A percentile compares a stretch with the other conserved stretches of the same genome.
Conservation (phyloP, 2,797 vertebrate genomes). For the Gephyroberyx darwinii region DNA sequence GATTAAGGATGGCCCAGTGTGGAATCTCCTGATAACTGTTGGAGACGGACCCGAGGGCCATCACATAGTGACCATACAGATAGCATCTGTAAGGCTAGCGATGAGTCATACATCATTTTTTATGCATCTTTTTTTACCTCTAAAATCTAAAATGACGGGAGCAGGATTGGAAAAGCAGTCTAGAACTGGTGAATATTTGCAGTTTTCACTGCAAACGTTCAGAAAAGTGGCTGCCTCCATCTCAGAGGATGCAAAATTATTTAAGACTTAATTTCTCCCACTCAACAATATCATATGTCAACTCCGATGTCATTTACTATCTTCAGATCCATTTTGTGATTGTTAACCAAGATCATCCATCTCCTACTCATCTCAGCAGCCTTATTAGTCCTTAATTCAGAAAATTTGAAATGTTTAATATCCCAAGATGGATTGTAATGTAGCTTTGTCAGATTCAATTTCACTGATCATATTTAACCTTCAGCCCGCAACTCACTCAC, state of each 20-base stretch:
- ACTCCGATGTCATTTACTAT: slow-evolving; percentile 70
- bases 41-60: slow-evolving; percentile 22
- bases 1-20: slow-evolving; percentile 35
- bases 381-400: slow-evolving; percentile 84
- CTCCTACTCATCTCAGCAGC: slow-evolving; percentile 77
- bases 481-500: slow-evolving; percentile 75
- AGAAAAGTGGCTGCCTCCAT: slow-evolving; percentile 31
- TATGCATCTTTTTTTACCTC: too few species aligned
- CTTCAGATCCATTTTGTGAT: slow-evolving; percentile 72
- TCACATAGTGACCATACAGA: slow-evolving; percentile 9
- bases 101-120: too few species aligned
- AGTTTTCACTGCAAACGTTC: background rate
- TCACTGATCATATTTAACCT: slow-evolving; percentile 83
- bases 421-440: slow-evolving; percentile 86
- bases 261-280: slow-evolving; percentile 58
- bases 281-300: slow-evolving; percentile 70
- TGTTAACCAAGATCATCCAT: slow-evolving; percentile 81
- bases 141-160: background rate
- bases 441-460: slow-evolving; percentile 85
- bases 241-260: slow-evolving; percentile 57
- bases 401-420: slow-evolving; percentile 87
- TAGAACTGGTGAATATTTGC: background rate
- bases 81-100: background rate
- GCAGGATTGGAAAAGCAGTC: slow-evolving; percentile 3
- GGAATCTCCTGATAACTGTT: slow-evolving; percentile 37